phyloP scores from a whole-genome alignment of 2,797 vertebrate genomes.

The Danionella dracula region DNA sequence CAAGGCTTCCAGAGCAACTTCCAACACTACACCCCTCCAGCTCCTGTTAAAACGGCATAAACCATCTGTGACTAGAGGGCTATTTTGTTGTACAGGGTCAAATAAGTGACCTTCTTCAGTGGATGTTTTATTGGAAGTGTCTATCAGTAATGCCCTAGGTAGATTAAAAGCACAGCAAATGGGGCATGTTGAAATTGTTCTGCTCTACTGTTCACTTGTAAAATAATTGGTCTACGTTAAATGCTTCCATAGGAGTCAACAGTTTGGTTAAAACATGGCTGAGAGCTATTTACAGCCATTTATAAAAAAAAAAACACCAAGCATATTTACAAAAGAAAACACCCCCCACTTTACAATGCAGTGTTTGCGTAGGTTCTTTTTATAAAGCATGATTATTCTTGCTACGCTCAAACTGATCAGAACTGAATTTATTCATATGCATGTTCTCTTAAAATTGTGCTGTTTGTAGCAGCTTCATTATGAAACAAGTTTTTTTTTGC shows the following conservation, averaged over 20 bases:
- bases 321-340: too few species aligned
- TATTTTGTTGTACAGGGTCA: background rate
- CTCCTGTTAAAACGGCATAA: conserved; percentile 36
- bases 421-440: background rate
- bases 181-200: background rate
- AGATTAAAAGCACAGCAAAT: conserved; percentile 1
- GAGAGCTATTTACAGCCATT: background rate
- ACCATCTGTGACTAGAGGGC: background rate
- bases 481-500: background rate
- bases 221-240: background rate
- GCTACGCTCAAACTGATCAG: too few species aligned
- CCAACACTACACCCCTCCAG: conserved; percentile 38
- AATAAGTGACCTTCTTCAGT: background rate
- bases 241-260: background rate
- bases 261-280: background rate
- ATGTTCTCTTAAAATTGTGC: too few species aligned
- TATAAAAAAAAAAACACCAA: background rate
- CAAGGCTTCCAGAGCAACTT: conserved; percentile 29
- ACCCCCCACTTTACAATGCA: too few species aligned
- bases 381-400: too few species aligned
- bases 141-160: background rate
- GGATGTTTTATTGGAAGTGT: conserved; percentile 9
- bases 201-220: too few species aligned
- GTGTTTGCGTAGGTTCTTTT: too few species aligned
- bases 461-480: background rate